phyloP scores from a whole-genome alignment of 2,888 invertebrate species.

The Dendrolimus pini region DNA sequence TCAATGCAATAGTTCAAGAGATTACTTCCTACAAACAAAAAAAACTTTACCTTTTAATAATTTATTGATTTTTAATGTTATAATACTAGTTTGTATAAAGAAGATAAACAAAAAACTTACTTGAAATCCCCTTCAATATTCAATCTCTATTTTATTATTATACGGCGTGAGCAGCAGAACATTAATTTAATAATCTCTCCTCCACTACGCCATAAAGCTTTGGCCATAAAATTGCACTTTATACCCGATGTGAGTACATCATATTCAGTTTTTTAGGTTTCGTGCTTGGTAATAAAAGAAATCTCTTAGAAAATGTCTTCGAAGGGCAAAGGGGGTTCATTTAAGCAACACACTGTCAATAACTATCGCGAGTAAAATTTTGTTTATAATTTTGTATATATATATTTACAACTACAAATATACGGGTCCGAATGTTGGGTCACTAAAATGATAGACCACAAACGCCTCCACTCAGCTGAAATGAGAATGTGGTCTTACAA shows the following conservation, averaged over 20 bases:
- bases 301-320: constrained; percentile 71
- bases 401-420: too few species aligned
- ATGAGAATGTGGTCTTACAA: not conserved
- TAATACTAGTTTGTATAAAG: too few species aligned
- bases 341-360: constrained; percentile 31
- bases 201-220: constrained; percentile 57
- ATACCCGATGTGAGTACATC: constrained; percentile 57
- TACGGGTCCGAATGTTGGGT: too few species aligned
- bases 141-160: constrained; percentile 9
- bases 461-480: too few species aligned
- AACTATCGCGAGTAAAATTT: too few species aligned
- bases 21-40: too few species aligned
- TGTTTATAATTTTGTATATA: too few species aligned
- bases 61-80: too few species aligned
- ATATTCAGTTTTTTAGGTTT: constrained; percentile 48
- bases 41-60: too few species aligned
- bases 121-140: not conserved
- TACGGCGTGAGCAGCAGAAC: constrained; percentile 27
- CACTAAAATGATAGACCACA: too few species aligned
- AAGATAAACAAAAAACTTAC: too few species aligned
- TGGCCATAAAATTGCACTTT: constrained; percentile 63
- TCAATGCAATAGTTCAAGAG: too few species aligned
- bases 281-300: constrained; percentile 71
- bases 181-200: constrained; percentile 56
- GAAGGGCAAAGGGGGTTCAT: constrained; percentile 38